Percentiles rank a stretch among this genome's conserved stretches.
Evolutionary conservation across 2,888 invertebrate species (phyloP).

Genomic region (Cordilura impudica): DNA sequence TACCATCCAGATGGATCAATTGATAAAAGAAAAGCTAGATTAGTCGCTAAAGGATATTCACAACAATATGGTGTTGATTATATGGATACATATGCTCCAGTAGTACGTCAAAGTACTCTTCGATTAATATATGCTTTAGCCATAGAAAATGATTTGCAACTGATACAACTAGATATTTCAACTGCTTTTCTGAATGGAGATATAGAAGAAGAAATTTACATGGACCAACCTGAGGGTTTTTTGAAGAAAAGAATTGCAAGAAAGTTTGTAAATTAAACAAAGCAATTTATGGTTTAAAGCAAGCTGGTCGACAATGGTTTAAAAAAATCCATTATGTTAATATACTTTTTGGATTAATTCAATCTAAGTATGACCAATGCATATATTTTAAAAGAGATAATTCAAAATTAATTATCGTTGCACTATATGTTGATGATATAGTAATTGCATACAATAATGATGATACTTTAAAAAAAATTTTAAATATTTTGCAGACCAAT

Average conservation of each 20-base stretch:
- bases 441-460: conserved; percentile 25
- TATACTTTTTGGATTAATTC: conserved; percentile 10
- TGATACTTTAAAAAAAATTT: not conserved
- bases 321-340: conserved; percentile 14
- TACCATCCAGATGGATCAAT: too few species aligned
- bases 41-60: conserved; percentile 47
- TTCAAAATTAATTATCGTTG: conserved; percentile 5
- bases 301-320: conserved; percentile 28
- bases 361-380: conserved; percentile 25
- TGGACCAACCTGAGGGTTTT: conserved; percentile 20
- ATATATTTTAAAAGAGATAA: conserved; percentile 12
- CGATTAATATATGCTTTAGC: conserved; percentile 26
- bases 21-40: not conserved
- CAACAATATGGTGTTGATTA: conserved; percentile 63
- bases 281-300: conserved; percentile 33
- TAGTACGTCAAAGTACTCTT: conserved; percentile 3
- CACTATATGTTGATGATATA: conserved; percentile 39
- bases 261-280: conserved; percentile 28
- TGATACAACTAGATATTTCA: conserved; percentile 21
- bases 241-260: not conserved
- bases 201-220: conserved; percentile 32
- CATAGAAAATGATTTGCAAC: conserved; percentile 23
- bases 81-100: not conserved
- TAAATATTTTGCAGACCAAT: conserved; percentile 10
- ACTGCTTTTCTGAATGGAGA: conserved; percentile 28